Conservation (phyloP, 2,113 vertebrate genomes). For the Hypomesus transpacificus region DNA sequence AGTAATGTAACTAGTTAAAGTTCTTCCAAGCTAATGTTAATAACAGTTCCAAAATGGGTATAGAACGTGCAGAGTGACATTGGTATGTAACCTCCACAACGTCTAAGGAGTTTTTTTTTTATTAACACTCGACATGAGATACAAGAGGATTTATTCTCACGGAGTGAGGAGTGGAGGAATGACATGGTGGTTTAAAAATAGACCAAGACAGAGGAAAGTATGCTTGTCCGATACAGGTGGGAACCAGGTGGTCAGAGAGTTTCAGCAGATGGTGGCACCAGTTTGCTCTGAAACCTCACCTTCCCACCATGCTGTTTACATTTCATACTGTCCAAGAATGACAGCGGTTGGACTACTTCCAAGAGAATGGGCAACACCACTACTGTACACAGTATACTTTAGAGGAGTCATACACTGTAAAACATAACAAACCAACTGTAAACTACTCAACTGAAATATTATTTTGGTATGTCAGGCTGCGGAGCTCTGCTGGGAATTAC, state of each 20-base stretch:
- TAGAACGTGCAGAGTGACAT: too few species aligned
- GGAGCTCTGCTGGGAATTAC: not conserved
- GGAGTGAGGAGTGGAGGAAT: constrained; percentile 32
- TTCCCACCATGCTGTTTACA: constrained; percentile 30
- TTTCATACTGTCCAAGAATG: constrained; percentile 55
- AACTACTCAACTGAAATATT: not conserved
- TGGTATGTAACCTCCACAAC: too few species aligned
- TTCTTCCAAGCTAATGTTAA: too few species aligned
- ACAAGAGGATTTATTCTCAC: constrained; percentile 24
- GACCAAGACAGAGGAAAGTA: constrained; percentile 46
- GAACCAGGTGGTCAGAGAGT: constrained; percentile 51
- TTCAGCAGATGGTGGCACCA: constrained; percentile 21
- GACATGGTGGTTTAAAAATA: constrained; percentile 58
- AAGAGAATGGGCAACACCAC: constrained; percentile 17
- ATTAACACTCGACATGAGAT: too few species aligned
- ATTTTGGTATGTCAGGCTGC: not conserved
- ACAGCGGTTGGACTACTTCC: constrained; percentile 43
- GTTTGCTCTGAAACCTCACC: constrained; percentile 31
- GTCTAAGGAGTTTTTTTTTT: too few species aligned
- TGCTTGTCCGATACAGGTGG: constrained; percentile 53
- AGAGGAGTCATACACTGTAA: constrained; percentile 11
- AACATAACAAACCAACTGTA: not conserved
- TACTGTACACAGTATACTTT: constrained; percentile 7
- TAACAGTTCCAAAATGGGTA: too few species aligned
- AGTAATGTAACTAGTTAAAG: too few species aligned